Base-by-base conservation (phyloP, 92 coral and sea anemone species). In the Epizoanthus fatuus region DNA sequence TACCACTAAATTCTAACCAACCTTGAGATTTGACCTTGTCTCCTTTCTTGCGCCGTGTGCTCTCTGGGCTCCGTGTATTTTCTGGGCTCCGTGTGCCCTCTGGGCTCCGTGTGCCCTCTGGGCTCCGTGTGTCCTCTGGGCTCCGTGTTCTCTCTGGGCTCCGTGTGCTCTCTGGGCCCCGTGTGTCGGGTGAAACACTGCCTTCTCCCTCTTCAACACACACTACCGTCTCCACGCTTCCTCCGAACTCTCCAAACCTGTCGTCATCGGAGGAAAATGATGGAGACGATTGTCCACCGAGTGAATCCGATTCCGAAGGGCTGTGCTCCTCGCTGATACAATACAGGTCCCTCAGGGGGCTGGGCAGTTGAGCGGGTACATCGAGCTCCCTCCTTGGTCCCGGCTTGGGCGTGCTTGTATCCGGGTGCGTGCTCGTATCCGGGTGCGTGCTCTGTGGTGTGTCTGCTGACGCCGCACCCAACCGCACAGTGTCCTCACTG, bases 141-240 rank as follows among this genome's bases (percentile, higher is more conserved):
- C 71, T 42, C 40, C 69, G 19, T 17, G 82, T 19, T n/a, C 51
- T 40, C 10, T 53, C 37, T 39, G 56, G 12, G 15, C 13, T 58
- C 14, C 69, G 54, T 39, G 70, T 10, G 37, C 25, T 58, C 14
- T 76, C 69, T 37, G 35, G 71, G 35, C 71, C 58, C 40, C 69
- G 19, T 17, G 82, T 19, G 20, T 37, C 37, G 17, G 63, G 32
- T 44, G 53, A 54, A 22, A 52, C 22, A 14, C 29, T 14, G 19
- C 16, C 19, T 2, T 47, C 57, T 10, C 4, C 22, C 53, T 53
- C 37, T 10, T 60, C 82, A 5, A 39, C 65, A 39, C 63, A 20
- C 58, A 77, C 82, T 0, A 77, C 82, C n/a, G 82, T 77, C 58
- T 77, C 82, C 57, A 42, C 68, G 47, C 82, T 77, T 12, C 82